Base-by-base conservation (phyloP, 1,140 invertebrate species). In the Calephelis virginiensis region DNA sequence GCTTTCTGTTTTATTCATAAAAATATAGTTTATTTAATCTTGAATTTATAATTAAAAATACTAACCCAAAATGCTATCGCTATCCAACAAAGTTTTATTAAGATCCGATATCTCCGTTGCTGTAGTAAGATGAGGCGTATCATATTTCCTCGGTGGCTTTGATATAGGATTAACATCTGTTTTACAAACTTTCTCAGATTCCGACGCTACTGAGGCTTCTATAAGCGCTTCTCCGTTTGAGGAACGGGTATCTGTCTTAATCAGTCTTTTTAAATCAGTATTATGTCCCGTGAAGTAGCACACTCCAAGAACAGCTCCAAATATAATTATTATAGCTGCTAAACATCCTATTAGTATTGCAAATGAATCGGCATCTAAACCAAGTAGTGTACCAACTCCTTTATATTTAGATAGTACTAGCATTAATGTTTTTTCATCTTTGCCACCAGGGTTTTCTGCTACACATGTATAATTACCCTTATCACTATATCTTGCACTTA, bases 401-500 rank as follows among this genome's bases (percentile, higher is more conserved):
- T 84, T 78, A 62, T 90, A 91, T 72, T 84, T 89, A 9, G 92
- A 86, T 0, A 97, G 91, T 12, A 92, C 76, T 3, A 98, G 84
- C 0, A 93, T 94, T 6, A 97, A 89, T 78, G 93, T 96, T 68
- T 92, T 94, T 75, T 96, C 95, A 28, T 95, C 95, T 11, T 94
- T 93, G 0, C 97, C 98, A 0, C 96, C 97, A 0, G 94, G 93
- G 88, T 97, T 99, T 66, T 95, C 95, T 0, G 97, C 97, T 1
- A 96, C 92, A 77, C 97, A 99, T 6, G 94, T 94, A 83, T 98
- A 99, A 66, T 96, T 95, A 0, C 97, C 98, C 74, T 94, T 94
- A 87, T 99, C 97, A 11, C 94, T 94, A 45, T 93, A 91, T 37
- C 93, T 91, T 0, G 96, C 93, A 59, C 95, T 93, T 0, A 93